Conservation (phyloP, 2,888 invertebrate species). For the Clitarchus hookeri region DNA sequence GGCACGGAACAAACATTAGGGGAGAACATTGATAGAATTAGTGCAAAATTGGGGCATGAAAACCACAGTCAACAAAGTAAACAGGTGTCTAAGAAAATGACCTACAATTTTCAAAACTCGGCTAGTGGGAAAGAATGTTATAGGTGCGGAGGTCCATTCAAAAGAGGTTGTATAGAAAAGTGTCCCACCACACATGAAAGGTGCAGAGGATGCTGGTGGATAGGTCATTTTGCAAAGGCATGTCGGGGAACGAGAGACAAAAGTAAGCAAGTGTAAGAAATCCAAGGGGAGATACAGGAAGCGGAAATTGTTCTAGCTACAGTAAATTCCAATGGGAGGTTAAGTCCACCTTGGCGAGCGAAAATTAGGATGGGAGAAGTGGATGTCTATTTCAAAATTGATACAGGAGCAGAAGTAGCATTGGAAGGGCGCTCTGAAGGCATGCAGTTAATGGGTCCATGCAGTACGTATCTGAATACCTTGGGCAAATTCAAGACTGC, state of each 20-base stretch:
- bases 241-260: neutral
- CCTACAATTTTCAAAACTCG: too few relatives aligned
- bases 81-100: too few relatives aligned
- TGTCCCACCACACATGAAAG: neutral
- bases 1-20: slow-evolving; percentile 8
- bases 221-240: neutral
- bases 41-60: neutral
- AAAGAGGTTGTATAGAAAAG: neutral
- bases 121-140: too few relatives aligned
- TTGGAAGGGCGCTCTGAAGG: too few relatives aligned
- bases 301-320: neutral
- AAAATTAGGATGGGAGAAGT: too few relatives aligned
- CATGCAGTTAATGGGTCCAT: too few relatives aligned
- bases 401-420: too few relatives aligned
- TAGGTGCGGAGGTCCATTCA: too few relatives aligned
- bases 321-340: too few relatives aligned
- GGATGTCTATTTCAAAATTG: too few relatives aligned
- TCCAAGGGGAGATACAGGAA: neutral
- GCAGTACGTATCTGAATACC: neutral
- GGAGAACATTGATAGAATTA: slow-evolving; percentile 10
- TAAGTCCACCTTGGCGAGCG: too few relatives aligned
- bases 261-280: neutral
- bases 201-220: neutral
- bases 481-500: neutral
- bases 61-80: neutral